Evolutionary conservation across 1,140 invertebrate species (phyloP).

Genomic region (Drosophila santomea): DNA sequence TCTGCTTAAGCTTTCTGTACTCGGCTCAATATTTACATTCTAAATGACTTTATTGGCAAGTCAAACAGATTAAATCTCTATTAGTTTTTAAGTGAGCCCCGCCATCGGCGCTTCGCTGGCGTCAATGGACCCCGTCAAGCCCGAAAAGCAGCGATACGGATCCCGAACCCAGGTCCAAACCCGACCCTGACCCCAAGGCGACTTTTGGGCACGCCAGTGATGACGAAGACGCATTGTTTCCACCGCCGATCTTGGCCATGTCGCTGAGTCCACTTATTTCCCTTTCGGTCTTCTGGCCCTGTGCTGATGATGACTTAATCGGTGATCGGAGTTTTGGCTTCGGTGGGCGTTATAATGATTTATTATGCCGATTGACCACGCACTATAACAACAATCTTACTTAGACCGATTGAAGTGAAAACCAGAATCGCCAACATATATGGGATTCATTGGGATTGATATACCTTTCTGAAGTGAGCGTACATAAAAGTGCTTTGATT

Average conservation of each 20-base stretch:
- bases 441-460: not conserved
- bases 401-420: slow-evolving; percentile 22
- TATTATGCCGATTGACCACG: slow-evolving; percentile 71
- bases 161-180: slow-evolving; percentile 15
- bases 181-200: slow-evolving; percentile 60
- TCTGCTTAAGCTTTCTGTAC: slow-evolving; percentile 1
- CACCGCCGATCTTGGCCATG: slow-evolving; percentile 26
- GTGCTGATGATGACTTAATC: slow-evolving; percentile 71
- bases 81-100: slow-evolving; percentile 47
- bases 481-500: not conserved
- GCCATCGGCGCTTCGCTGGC: slow-evolving; percentile 16
- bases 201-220: slow-evolving; percentile 50
- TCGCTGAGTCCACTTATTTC: slow-evolving; percentile 28
- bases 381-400: slow-evolving; percentile 59
- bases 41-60: slow-evolving; percentile 63
- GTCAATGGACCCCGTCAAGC: slow-evolving; percentile 19
- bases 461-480: not conserved
- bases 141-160: slow-evolving; percentile 27
- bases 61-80: slow-evolving; percentile 54
- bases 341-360: slow-evolving; percentile 72
- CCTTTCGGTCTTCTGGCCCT: slow-evolving; percentile 8
- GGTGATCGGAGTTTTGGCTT: slow-evolving; percentile 54
- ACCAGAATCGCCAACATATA: slow-evolving; percentile 13
- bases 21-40: slow-evolving; percentile 34
- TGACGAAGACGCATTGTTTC: slow-evolving; percentile 64